Evolutionary conservation across 2,888 invertebrate species (phyloP), one percentile per base, ranked within the genome.

Genomic region (Petrolisthes manimaculis): DNA sequence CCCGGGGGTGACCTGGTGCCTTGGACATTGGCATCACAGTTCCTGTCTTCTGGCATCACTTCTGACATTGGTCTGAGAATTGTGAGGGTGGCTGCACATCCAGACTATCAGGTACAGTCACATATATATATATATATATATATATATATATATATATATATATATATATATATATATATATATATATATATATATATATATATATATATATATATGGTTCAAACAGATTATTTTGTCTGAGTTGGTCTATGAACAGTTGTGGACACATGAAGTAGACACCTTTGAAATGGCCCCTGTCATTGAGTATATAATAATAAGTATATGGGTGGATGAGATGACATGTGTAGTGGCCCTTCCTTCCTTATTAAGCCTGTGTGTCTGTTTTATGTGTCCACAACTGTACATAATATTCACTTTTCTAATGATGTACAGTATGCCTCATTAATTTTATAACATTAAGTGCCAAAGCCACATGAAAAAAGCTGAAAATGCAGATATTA

Each of bases 1-100:
- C 97, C 98, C 0, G 96, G 98, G 5, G 99, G 99, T 0, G 99
- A 99, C 94, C 94, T 99, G 18, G 98, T 99, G 91, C 99, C 99
- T 0, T 99, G 99, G 99, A 98, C 98, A 86, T 94, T 99, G 4
- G 97, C 98, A 4, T 98, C 99, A 92, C 98, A 99, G 93, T 98
- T 96, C 93, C 97, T 97, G 82, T 99, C 99, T 93, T 95, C 95
- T 89, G 96, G 98, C 93, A 99, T 99, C 93, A 97, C 98, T 0
- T 95, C 96, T 86, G 94, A 99, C 80, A 94, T 94, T 84, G 99
- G 99, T 0, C 97, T 97, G 1, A 95, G 99, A 91, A 95, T 99
- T 90, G 97, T 99, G 0, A 95, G 99, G 91, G 98, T 99, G 91
- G 99, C 99, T 4, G 98, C 99, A 0, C 99, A 99, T 94, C 99